Evolutionary conservation across 2,113 vertebrate species (phyloP).

Genomic region (Eidolon helvum): DNA sequence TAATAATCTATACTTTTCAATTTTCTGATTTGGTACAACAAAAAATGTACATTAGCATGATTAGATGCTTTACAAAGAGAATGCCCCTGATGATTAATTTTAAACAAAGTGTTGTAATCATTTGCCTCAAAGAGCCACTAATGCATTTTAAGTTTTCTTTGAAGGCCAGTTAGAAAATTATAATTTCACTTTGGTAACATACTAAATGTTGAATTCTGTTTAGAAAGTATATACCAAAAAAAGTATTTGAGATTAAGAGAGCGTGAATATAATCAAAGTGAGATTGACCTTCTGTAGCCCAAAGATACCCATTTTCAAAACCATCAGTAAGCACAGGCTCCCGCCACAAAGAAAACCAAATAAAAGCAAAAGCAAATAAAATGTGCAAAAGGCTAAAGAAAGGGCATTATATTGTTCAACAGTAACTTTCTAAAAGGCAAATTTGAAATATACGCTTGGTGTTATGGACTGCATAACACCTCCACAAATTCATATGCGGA

Average conservation of each 20-base stretch:
- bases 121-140: background rate
- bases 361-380: background rate
- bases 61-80: background rate
- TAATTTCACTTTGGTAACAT: background rate
- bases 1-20: background rate
- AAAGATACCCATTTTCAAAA: background rate
- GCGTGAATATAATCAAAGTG: background rate
- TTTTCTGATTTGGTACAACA: background rate
- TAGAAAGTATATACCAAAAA: background rate
- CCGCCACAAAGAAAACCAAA: background rate
- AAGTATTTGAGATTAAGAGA: background rate
- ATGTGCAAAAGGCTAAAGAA: background rate
- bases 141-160: background rate
- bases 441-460: background rate
- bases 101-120: background rate
- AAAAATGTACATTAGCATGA: background rate
- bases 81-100: background rate
- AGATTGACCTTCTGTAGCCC: background rate
- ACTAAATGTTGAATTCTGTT: background rate
- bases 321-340: background rate
- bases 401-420: background rate
- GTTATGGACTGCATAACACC: background rate
- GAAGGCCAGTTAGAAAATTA: background rate
- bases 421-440: background rate
- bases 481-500: background rate